Conservation (phyloP, 2,888 invertebrate genomes). For the Hylaea fasciaria region DNA sequence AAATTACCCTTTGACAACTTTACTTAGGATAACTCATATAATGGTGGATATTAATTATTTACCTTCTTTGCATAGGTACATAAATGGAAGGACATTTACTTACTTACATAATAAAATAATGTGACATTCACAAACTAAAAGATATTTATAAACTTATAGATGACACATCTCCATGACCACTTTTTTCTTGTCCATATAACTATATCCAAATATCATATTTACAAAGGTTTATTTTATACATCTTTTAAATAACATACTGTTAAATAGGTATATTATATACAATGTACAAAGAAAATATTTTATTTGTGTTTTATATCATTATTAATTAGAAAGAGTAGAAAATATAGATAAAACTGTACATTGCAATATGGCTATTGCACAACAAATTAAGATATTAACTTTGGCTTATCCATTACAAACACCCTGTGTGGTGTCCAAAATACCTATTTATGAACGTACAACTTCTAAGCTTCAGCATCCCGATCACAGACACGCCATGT, state of each 20-base stretch:
- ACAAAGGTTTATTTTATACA: constrained; percentile 72
- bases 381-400: constrained; percentile 80
- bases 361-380: constrained; percentile 82
- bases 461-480: constrained; percentile 49
- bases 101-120: constrained; percentile 54
- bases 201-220: constrained; percentile 55
- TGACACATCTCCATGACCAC: constrained; percentile 43
- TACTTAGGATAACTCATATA: constrained; percentile 40
- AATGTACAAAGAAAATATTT: constrained; percentile 76
- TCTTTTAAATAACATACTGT: constrained; percentile 59
- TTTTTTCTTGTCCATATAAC: constrained; percentile 51
- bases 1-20: constrained; percentile 74
- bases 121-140: constrained; percentile 50
- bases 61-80: constrained; percentile 42
- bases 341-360: constrained; percentile 77
- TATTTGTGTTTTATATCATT: constrained; percentile 63
- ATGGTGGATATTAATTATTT: constrained; percentile 35
- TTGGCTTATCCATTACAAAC: constrained; percentile 82
- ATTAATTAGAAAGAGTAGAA: constrained; percentile 61
- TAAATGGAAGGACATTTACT: constrained; percentile 29
- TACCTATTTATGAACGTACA: constrained; percentile 56
- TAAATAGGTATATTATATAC: constrained; percentile 74
- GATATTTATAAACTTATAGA: constrained; percentile 34
- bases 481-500: constrained; percentile 53
- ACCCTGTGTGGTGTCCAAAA: constrained; percentile 61